phyloP scores from a whole-genome alignment of 2,113 vertebrate genomes.

The Mesembrinibis cayennensis region DNA sequence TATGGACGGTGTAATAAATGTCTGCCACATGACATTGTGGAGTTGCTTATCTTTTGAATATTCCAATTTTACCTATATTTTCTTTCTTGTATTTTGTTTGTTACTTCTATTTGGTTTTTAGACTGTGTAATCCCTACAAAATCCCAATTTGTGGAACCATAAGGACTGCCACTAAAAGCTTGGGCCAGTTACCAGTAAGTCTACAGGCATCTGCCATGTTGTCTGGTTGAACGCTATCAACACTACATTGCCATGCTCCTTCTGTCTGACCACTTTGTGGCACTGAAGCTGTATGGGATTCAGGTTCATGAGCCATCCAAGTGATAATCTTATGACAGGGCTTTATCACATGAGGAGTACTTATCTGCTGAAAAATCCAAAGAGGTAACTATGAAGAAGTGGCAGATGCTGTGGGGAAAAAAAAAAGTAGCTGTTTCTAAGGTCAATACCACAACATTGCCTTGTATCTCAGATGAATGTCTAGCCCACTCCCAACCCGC shows the following conservation, averaged over 20 bases:
- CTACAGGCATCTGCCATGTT: background rate
- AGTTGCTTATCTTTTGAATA: background rate
- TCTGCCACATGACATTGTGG: background rate
- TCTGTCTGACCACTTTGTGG: background rate
- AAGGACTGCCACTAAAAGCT: background rate
- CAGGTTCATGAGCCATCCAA: background rate
- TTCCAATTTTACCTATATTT: background rate
- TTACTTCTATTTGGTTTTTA: background rate
- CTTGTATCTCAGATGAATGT: background rate
- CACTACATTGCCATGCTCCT: background rate
- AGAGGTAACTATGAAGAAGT: background rate
- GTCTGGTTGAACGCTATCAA: background rate
- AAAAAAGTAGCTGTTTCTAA: background rate
- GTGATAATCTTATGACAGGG: background rate
- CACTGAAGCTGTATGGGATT: background rate
- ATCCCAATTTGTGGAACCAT: background rate
- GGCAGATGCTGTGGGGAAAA: background rate
- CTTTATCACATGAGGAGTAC: background rate
- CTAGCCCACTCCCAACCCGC: rapidly evolving
- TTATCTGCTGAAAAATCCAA: background rate
- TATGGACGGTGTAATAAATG: background rate
- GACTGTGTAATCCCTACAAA: background rate
- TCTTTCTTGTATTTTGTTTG: background rate
- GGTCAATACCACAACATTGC: background rate
- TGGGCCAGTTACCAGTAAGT: background rate